Conservation (phyloP, 2,797 vertebrate genomes). For the Gymnocypris eckloni region DNA sequence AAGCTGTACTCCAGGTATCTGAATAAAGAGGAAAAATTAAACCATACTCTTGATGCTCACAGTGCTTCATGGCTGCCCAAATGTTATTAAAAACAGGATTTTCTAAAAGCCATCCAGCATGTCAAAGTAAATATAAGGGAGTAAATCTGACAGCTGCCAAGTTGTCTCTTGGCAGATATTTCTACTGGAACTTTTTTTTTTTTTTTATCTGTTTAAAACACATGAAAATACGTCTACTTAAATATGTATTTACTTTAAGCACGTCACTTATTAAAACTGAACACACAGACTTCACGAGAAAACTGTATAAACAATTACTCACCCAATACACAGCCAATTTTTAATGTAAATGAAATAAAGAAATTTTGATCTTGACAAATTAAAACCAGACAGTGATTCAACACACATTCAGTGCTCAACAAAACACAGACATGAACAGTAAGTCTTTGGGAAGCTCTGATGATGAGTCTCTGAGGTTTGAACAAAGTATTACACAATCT, state of each 20-base stretch:
- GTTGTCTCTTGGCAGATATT: conserved; percentile 6
- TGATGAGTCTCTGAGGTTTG: neutral
- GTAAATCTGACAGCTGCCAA: conserved; percentile 70
- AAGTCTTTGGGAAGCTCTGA: conserved; percentile 1
- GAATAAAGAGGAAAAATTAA: conserved; percentile 78
- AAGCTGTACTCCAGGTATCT: conserved; percentile 76
- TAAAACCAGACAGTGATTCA: neutral
- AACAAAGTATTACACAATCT: conserved; percentile 14
- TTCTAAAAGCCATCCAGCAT: conserved; percentile 75
- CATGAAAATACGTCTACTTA: neutral
- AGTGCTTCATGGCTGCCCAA: conserved; percentile 75
- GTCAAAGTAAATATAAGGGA: conserved; percentile 63
- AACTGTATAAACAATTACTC: neutral
- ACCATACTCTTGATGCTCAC: conserved; percentile 75
- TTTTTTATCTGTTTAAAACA: neutral
- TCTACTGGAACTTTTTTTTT: neutral
- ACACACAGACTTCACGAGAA: neutral
- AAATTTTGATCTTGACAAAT: neutral
- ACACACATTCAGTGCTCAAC: neutral
- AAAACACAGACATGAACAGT: neutral
- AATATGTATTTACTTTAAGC: neutral
- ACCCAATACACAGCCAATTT: neutral
- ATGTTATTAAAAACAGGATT: conserved; percentile 73
- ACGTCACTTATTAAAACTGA: neutral
- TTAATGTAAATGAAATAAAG: neutral